These are phyloP conservation scores for Eospalax fontanierii DNA, from an alignment of 2,797 vertebrate genomes.

Conservation along the genomic window DNA sequence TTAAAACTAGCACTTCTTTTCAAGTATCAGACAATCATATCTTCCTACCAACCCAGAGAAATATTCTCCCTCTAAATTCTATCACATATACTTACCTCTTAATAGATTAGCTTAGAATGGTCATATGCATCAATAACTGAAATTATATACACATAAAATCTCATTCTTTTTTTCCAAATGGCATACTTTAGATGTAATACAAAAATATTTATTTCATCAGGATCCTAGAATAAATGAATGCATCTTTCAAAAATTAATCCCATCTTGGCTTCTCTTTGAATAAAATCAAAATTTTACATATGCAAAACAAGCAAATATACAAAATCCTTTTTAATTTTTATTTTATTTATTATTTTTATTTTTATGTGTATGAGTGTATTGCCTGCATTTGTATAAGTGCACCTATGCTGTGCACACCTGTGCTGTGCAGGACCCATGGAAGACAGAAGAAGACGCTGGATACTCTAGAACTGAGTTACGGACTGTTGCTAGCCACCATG, in stretches of 20 bases:
- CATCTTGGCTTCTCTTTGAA: constrained; percentile 9
- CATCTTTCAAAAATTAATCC: constrained; percentile 43
- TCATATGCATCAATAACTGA: background rate
- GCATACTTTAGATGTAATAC: background rate
- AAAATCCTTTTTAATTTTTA: background rate
- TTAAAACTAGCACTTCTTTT: constrained; percentile 53
- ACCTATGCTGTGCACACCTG: too few relatives aligned
- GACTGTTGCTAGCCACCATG: too few relatives aligned
- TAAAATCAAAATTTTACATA: constrained; percentile 17
- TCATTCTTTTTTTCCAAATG: constrained; percentile 17
- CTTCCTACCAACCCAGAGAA: constrained; percentile 23
- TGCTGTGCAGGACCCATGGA: too few relatives aligned
- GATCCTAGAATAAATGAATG: background rate
- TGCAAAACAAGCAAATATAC: background rate
- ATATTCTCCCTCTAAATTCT: constrained; percentile 13
- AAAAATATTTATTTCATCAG: constrained; percentile 12
- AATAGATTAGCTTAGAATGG: background rate
- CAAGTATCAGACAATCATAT: constrained; percentile 27
- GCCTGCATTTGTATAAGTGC: too few relatives aligned
- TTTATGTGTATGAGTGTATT: too few relatives aligned
- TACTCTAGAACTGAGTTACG: too few relatives aligned
- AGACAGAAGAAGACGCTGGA: too few relatives aligned
- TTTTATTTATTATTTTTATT: too few relatives aligned
- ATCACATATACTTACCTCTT: background rate
- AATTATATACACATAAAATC: constrained; percentile 12